Evolutionary conservation across 2,888 invertebrate species (phyloP), one percentile per base, ranked within the genome.

Genomic region (Biston betularia): DNA sequence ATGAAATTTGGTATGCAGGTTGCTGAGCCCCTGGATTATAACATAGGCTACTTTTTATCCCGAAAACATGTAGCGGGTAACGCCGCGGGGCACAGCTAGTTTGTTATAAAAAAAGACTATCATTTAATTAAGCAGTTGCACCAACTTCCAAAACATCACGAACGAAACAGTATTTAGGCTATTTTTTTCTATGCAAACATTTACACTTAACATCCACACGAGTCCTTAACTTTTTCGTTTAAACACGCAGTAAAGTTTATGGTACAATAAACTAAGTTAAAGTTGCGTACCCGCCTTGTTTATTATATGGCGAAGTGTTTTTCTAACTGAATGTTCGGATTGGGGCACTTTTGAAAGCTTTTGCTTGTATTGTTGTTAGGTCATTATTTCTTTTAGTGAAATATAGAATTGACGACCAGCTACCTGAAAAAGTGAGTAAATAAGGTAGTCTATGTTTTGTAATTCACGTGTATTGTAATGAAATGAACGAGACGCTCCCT

Each of bases 171-270:
- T 40, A 53, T 38, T 40, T 24, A 42, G 54, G 2, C 14, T 10
- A 14, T 52, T n/a, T 40, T 38, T 40, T 40, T 53, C 15, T 11
- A 53, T 40, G 14, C 53, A 40, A 40, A 79, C 75, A 76, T 82
- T 80, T 79, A 81, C 79, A 79, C 83, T 79, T 76, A 74, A 73
- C 49, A 40, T 62, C 40, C 61, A 56, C 69, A 72, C 75, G 48
- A 48, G 35, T 42, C 44, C 62, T 63, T 62, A 69, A 73, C 68
- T 70, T 71, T 69, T 71, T 69, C 71, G 65, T 70, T 70, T 63
- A 61, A 71, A 70, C 77, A 78, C 76, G 73, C 70, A 70, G 69
- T 79, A 79, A 83, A 86, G 75, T 85, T 87, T 81, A 86, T 75
- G 75, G 70, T 76, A 74, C 76, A 72, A 79, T 85, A 81, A 85